These are phyloP conservation scores for Amphipyra tragopoginis DNA, from an alignment of 2,888 invertebrate genomes.

Conservation along the genomic window DNA sequence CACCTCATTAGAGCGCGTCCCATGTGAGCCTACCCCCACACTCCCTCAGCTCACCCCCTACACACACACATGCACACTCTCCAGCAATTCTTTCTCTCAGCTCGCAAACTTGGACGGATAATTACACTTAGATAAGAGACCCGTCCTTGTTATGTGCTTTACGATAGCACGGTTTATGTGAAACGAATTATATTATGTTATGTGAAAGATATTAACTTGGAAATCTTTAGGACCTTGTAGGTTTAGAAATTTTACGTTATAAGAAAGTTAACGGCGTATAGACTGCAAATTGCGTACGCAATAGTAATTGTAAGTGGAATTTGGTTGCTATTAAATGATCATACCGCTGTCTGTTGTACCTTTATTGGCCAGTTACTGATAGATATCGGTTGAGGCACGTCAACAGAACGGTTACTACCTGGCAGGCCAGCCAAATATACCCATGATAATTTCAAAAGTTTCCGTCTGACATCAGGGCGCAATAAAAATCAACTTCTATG, in stretches of 20 bases:
- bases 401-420: slow-evolving; percentile 55
- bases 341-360: slow-evolving; percentile 34
- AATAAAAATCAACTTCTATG: slow-evolving; percentile 83
- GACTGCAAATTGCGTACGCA: slow-evolving; percentile 27
- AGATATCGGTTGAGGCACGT: slow-evolving; percentile 45
- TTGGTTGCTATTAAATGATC: slow-evolving; percentile 51
- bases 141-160: slow-evolving; percentile 75
- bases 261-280: slow-evolving; percentile 19
- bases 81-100: slow-evolving; percentile 87
- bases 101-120: slow-evolving; percentile 88
- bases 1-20: slow-evolving; percentile 90
- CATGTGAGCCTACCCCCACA: slow-evolving; percentile 86
- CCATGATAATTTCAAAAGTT: slow-evolving; percentile 69
- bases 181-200: slow-evolving; percentile 52
- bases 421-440: slow-evolving; percentile 63
- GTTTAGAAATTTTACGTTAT: slow-evolving; percentile 11
- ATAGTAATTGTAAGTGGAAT: slow-evolving; percentile 40
- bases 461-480: slow-evolving; percentile 71
- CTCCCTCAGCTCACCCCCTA: slow-evolving; percentile 54
- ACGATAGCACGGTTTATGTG: slow-evolving; percentile 58
- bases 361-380: slow-evolving; percentile 53
- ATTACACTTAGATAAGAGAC: slow-evolving; percentile 87
- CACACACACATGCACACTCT: slow-evolving; percentile 70
- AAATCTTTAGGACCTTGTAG: slow-evolving; percentile 19
- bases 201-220: slow-evolving; percentile 38